Conservation (phyloP, 1,140 invertebrate genomes). For the Trachymyrmex septentrionalis region DNA sequence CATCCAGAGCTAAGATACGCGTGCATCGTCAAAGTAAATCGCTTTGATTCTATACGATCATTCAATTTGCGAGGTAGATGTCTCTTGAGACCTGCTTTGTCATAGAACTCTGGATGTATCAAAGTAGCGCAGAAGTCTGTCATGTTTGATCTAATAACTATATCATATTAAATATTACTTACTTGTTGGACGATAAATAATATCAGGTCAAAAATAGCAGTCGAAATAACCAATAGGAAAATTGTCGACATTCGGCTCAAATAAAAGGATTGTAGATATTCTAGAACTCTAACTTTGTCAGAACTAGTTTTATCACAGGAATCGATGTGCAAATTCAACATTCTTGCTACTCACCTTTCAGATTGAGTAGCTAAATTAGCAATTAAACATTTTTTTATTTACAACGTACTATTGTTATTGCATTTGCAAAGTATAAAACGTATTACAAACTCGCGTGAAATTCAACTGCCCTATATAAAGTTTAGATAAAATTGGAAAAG, state of each 20-base stretch:
- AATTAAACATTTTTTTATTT: conserved; percentile 6
- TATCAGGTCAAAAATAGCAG: too few species aligned
- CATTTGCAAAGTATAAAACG: background rate
- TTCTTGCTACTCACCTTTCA: background rate
- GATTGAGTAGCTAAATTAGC: background rate
- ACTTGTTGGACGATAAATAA: too few species aligned
- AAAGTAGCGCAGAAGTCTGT: too few species aligned
- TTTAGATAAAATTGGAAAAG: background rate
- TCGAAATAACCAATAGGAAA: too few species aligned
- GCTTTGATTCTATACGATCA: background rate
- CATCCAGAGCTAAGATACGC: background rate
- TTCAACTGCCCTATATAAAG: background rate
- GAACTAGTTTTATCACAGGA: background rate
- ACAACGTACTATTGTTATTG: background rate
- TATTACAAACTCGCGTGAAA: background rate
- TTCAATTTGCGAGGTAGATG: background rate
- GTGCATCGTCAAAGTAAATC: conserved; percentile 6
- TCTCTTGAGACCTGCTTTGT: background rate
- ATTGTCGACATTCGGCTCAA: too few species aligned
- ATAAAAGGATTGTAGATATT: too few species aligned
- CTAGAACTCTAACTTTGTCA: background rate
- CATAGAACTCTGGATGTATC: background rate
- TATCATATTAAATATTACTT: too few species aligned
- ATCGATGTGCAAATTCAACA: background rate
- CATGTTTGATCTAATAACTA: too few species aligned